Evolutionary conservation across 2,113 vertebrate genomes (phyloP), one percentile per base, ranked within the genome.

Genomic region (Tragelaphus scriptus): DNA sequence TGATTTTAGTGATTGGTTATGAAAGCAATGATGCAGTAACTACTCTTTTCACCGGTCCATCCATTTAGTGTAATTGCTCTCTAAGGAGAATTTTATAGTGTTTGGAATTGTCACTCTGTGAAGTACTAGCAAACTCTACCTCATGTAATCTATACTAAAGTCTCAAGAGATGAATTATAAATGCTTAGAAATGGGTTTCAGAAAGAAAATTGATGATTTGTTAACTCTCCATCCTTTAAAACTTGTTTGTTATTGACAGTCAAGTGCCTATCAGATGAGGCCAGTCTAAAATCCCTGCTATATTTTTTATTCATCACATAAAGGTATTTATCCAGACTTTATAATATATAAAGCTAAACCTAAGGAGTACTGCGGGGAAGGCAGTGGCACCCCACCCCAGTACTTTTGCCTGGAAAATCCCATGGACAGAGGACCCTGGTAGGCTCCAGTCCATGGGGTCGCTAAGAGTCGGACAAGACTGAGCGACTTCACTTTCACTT

Each of bases 221-320:
- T 97, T 95, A 97, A 88, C 81, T 98, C 91, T 95, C 96, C 97
- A 89, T 98, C 88, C 14, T 92, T 98, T 98, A 97, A 98, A 98
- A 75, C 90, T 91, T 98, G 97, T 97, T 98, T 98, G 98, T 98
- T 96, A 97, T 98, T 98, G 96, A 95, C 96, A 91, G 87, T 98
- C 95, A 97, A 97, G 95, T 95, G 89, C 95, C 96, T 98, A 93
- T 96, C 97, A 98, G 95, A 88, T 96, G 96, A 98, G 96, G 93
- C 96, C 91, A 96, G 91, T 96, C 92, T 97, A 94, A 97, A 98
- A 96, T 94, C 94, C 88, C 96, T 96, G 96, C 93, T 98, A 17
- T 88, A 95, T 98, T 98, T 98, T 97, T 96, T 95, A 97, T 98
- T 97, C 65, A 85, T 95, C 47, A 80, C 28, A 13, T 96, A 97